phyloP scores from a whole-genome alignment of 1,140 invertebrate species.

The Monomorium pharaonis region DNA sequence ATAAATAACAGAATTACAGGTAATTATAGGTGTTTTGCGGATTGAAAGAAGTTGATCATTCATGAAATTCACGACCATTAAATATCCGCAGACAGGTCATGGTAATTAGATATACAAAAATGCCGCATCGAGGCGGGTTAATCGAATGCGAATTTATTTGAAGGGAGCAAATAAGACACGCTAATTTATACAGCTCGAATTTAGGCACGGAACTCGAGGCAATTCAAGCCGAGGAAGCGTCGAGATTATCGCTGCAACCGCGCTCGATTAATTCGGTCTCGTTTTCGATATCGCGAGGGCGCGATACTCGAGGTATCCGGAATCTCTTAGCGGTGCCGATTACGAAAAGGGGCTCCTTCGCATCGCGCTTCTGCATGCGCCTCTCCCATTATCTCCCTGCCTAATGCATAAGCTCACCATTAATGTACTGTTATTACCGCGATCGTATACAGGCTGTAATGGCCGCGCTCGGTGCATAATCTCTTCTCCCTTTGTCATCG shows the following conservation, averaged over 20 bases:
- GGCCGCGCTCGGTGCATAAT: constrained; percentile 66
- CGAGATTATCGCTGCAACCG: background rate
- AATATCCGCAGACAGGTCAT: background rate
- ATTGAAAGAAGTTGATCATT: background rate
- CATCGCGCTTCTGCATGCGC: background rate
- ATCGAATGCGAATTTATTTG: background rate
- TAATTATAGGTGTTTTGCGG: background rate
- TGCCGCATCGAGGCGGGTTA: background rate
- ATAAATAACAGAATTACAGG: background rate
- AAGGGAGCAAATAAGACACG: background rate
- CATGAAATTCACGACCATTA: background rate
- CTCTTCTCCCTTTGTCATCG: constrained; percentile 66
- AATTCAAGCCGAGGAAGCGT: background rate
- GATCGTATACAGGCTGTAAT: constrained; percentile 69
- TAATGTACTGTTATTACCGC: constrained; percentile 71
- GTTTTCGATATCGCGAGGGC: background rate
- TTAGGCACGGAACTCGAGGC: background rate
- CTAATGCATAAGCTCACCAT: constrained; percentile 62
- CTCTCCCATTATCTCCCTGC: constrained; percentile 65
- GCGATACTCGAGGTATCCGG: constrained; percentile 25
- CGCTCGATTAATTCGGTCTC: constrained; percentile 17
- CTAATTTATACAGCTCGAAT: constrained; percentile 3
- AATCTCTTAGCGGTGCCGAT: background rate
- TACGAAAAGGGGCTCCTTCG: background rate
- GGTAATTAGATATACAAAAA: background rate